Evolutionary conservation across 2,888 invertebrate species (phyloP), one percentile per base, ranked within the genome.

Genomic region (Watsonalla binaria): DNA sequence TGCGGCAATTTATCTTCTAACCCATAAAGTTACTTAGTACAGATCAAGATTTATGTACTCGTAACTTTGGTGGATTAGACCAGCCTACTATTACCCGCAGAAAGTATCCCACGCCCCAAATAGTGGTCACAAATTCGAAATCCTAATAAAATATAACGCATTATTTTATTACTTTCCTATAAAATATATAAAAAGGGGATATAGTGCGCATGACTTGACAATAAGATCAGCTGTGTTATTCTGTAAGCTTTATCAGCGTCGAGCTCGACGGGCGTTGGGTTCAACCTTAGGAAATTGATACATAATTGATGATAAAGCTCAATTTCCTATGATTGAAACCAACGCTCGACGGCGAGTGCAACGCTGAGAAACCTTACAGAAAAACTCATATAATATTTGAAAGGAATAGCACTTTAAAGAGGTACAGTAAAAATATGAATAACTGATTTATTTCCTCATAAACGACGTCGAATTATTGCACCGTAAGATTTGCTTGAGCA

Each of bases 101-200:
- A 11, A 42, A 42, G 11, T 42, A 42, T 42, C 5, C 11, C 42
- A 8, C 11, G 42, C 9, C 7, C 13, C n/a, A 35, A 11, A 46
- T 39, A 33, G 42, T 7, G 47, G 33, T 34, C 53, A 45, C 11
- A 48, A 53, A 33, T 14, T 14, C 42, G 48, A 34, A 53, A 24
- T 53, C 39, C 34, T 47, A 45, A 53, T 53, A 53, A 48, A 42
- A 49, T 14, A 37, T 49, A 49, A 49, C 34, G 48, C 15, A 52
- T 39, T 42, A 39, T 47, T 53, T 11, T 47, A 52, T 52, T 48
- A 52, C 47, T 37, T 47, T 7, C 34, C 45, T 37, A 39, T 13
- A 33, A 50, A 51, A 47, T 13, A 48, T 37, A 33, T 42, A 47
- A 35, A n/a, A 35, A 34, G n/a, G 13, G 14, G 35, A 11, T 5